Evolutionary conservation across 2,797 vertebrate species (phyloP), one percentile per base, ranked within the genome.

Genomic region (Cossypha polioptera): DNA sequence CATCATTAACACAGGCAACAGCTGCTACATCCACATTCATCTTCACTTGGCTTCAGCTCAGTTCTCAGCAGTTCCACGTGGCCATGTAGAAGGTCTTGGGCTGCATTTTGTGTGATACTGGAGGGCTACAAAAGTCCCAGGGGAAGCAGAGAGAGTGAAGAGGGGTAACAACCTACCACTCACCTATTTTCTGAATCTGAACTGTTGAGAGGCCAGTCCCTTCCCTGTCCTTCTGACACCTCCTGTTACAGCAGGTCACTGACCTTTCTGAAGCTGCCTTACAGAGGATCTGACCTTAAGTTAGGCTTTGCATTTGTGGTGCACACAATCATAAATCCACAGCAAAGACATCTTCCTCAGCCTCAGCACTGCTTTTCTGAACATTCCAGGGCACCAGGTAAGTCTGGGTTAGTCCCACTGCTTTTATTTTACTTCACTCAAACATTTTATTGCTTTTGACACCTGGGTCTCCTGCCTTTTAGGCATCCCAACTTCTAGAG

Each of bases 71-170:
- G 18, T 35, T 33, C 15, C 45, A 54, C 0, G 0, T 20, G 42
- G 54, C 40, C 31, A 12, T 0, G 1, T 2, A 17, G 19, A 54
- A 48, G 1, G 11, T 3, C 3, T 2, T 11, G 36, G 29, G 40
- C 57, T 69, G 10, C 11, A 3, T 9, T 65, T 24, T 28, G 26
- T 24, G 35, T 18, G 29, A 55, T 16, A 9, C 19, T 35, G 31
- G 6, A 40, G 59, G 82, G 25, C 11, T 58, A 18, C 18, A 0
- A 2, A 67, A 68, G 55, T 21, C 55, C 50, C 43, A 13, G 36
- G 9, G 17, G 26, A 83, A 45, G 13, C 10, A 42, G 75, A 66
- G 66, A 16, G 7, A 43, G 3, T 3, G 20, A 55, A 50, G 21
- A 72, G 21, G 5, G 14, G 8, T 10, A 50, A 62, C 16, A 36